Base-by-base conservation (phyloP, 1,140 invertebrate species). In the Meloidogyne floridensis region DNA sequence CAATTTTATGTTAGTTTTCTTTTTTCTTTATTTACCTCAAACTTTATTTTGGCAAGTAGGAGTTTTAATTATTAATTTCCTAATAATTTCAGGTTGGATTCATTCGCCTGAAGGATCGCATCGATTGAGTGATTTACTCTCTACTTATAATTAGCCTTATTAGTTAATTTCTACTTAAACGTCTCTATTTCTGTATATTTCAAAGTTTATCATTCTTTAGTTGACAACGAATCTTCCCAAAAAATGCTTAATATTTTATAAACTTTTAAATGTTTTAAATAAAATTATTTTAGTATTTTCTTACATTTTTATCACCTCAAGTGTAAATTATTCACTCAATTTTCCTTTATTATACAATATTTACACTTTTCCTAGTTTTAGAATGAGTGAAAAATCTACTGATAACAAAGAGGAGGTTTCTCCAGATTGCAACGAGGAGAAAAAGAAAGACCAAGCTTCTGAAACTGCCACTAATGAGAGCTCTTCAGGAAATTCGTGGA, bases 1-100 rank as follows among this genome's bases (percentile, higher is more conserved):
- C 86, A 87, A 75, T 87, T 87, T 77, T 87, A 85, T 43, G 86
- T 87, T 20, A 81, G 82, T 32, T 81, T 77, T 56, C 65, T 8
- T 47, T 47, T 81, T 77, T 6, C 18, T 43, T 2, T 80, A 0
- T 11, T 47, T 75, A 75, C 2, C n/a, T 32, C 32, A 32, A 32
- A 32, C 20, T 20, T 20, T 20, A 20, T 20, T 20, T 20, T 20
- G 20, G 20, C 20, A 20, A 20, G 20, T 20, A 20, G 20, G 2
- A 32, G 1, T 32, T 0, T 75, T 47, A 18, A 5, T 74, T 42
- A 74, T 0, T n/a, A 9, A 13, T 51, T 8, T 13, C 7, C 0
- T 65, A n/a, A 10, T 80, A 20, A 7, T 82, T 82, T 82, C 20
- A 83, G 83, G 83, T 84, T 42, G 83, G 83, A 42, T 84, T 81